Evolutionary conservation across 1,140 invertebrate species (phyloP).

Genomic region (Hormaphis cornu): DNA sequence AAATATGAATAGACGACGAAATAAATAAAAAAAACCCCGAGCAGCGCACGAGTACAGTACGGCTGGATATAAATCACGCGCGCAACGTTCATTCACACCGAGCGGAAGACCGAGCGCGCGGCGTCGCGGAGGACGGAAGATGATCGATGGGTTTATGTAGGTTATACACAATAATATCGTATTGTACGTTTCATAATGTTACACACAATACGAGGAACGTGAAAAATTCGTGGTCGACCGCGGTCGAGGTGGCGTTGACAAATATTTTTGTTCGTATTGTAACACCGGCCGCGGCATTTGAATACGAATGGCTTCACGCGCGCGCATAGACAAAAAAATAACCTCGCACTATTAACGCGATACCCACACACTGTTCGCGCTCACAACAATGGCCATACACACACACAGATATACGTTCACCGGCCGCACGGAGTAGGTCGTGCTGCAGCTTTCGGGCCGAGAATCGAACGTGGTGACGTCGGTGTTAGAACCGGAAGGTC

Average conservation of each 20-base stretch:
- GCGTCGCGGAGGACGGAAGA: neutral
- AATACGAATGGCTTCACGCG: neutral
- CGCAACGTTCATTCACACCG: slow-evolving; percentile 23
- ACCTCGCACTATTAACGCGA: neutral
- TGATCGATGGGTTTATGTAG: slow-evolving; percentile 20
- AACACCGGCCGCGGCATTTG: neutral
- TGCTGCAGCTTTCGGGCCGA: neutral
- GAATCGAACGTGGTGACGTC: neutral
- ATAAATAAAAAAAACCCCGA: neutral
- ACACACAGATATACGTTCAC: neutral
- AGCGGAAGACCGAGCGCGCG: neutral
- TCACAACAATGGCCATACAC: too few species aligned
- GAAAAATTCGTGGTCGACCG: slow-evolving; percentile 27
- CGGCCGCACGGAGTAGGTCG: neutral
- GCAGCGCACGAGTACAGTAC: slow-evolving; percentile 8
- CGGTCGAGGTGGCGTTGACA: slow-evolving; percentile 23
- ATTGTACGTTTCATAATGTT: neutral
- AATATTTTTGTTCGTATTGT: slow-evolving; percentile 22
- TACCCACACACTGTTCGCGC: too few species aligned
- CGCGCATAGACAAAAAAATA: neutral
- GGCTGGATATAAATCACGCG: slow-evolving; percentile 6
- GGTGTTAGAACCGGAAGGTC: too few species aligned
- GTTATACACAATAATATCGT: too few species aligned
- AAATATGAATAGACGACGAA: slow-evolving; percentile 15
- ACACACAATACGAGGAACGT: neutral